Evolutionary conservation across 2,888 invertebrate genomes (phyloP).

Genomic region (Epinotia demarniana): DNA sequence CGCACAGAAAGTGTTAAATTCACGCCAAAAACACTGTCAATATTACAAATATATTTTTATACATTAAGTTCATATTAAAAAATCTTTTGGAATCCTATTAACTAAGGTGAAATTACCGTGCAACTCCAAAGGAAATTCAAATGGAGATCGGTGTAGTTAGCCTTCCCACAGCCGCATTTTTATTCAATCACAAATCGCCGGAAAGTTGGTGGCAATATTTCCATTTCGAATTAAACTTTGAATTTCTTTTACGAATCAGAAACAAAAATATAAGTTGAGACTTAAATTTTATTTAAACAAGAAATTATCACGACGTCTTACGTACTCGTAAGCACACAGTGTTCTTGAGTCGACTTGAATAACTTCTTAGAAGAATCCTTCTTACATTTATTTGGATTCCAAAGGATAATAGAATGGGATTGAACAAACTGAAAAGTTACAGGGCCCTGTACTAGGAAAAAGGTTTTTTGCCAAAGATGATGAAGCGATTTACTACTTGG

Average conservation of each 20-base stretch:
- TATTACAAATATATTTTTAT: no score
- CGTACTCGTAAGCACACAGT: background rate
- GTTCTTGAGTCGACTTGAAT: conserved; percentile 3
- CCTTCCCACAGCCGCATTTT: conserved; percentile 31
- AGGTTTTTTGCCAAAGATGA: conserved; percentile 32
- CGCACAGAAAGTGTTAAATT: no score
- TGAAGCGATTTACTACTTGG: conserved; percentile 22
- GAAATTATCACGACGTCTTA: background rate
- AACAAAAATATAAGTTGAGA: conserved; percentile 16
- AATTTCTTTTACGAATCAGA: conserved; percentile 19
- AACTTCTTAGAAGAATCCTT: conserved; percentile 8
- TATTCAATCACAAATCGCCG: conserved; percentile 39
- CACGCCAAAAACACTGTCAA: no score
- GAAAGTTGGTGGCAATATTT: conserved; percentile 35
- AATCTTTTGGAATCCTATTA: background rate
- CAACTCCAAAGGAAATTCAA: conserved; percentile 14
- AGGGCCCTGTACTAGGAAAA: conserved; percentile 3
- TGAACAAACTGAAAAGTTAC: conserved; percentile 28
- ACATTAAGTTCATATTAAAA: background rate
- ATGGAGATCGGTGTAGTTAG: conserved; percentile 34
- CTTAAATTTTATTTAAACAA: background rate
- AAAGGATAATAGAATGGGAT: conserved; percentile 31
- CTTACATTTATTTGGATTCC: conserved; percentile 22
- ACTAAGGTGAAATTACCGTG: background rate
- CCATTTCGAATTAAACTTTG: conserved; percentile 38